phyloP scores from a whole-genome alignment of 2,113 vertebrate species.

The Micronycteris hirsuta region DNA sequence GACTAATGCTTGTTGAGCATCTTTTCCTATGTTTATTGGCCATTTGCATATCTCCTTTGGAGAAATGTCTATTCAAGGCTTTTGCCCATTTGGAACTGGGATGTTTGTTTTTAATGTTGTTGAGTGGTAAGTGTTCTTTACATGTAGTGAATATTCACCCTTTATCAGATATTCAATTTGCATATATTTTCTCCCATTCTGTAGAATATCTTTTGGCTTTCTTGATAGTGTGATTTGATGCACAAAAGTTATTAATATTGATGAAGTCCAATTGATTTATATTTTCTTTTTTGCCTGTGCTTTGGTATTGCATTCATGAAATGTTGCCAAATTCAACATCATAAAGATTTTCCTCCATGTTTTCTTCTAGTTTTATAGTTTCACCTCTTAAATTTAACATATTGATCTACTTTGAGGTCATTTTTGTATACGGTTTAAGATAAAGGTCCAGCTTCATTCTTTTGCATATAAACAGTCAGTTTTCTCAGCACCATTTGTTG shows the following conservation, averaged over 20 bases:
- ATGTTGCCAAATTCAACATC: not conserved
- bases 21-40: not conserved
- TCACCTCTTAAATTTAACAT: not conserved
- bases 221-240: not conserved
- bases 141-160: not conserved
- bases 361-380: not conserved
- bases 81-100: not conserved
- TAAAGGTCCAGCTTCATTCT: not conserved
- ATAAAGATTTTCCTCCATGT: not conserved
- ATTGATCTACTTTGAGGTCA: not conserved
- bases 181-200: not conserved
- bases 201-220: not conserved
- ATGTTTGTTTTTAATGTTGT: not conserved
- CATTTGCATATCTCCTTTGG: not conserved
- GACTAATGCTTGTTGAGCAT: not conserved
- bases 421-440: not conserved
- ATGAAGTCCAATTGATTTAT: not conserved
- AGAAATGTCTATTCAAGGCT: not conserved
- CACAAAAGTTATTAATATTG: not conserved
- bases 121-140: not conserved
- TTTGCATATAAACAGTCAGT: not conserved
- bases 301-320: not conserved
- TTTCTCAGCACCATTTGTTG: not conserved
- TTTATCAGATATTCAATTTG: not conserved
- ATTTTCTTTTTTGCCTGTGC: not conserved